Conservation (phyloP, 2,797 vertebrate species). For the Scleropages formosus region DNA sequence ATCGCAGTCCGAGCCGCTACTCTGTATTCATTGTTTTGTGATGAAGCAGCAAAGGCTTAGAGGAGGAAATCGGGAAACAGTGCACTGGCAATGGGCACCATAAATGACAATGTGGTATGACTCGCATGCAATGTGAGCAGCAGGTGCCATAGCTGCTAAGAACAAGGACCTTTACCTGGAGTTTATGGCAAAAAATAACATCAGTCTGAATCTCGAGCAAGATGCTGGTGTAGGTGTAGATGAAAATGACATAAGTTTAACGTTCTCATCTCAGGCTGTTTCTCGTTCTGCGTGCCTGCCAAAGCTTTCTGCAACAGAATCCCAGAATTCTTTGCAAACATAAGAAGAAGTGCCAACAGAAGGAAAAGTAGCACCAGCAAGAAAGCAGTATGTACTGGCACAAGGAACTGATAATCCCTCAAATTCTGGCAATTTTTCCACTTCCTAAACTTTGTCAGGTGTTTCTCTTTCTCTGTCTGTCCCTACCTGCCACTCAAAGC, state of each 20-base stretch:
- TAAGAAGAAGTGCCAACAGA: neutral
- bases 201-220: too few species aligned
- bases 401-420: neutral
- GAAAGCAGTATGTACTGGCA: neutral
- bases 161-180: too few species aligned
- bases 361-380: neutral
- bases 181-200: too few species aligned
- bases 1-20: neutral
- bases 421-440: constrained; percentile 3
- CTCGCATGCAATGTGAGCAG: too few species aligned
- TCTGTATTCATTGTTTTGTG: neutral
- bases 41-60: neutral
- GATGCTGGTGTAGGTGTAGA: too few species aligned
- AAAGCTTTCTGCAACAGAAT: too few species aligned
- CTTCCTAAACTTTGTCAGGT: neutral
- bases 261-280: too few species aligned
- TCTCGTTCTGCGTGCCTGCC: too few species aligned
- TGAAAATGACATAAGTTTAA: too few species aligned
- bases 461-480: constrained; percentile 7
- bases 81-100: too few species aligned
- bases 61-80: neutral
- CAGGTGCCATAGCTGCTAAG: too few species aligned
- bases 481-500: neutral
- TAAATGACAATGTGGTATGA: too few species aligned
- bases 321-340: neutral